A percentile compares a stretch with the other conserved stretches of the same genome.
Conservation (phyloP, 2,797 vertebrate genomes). For the Smutsia temminckii region DNA sequence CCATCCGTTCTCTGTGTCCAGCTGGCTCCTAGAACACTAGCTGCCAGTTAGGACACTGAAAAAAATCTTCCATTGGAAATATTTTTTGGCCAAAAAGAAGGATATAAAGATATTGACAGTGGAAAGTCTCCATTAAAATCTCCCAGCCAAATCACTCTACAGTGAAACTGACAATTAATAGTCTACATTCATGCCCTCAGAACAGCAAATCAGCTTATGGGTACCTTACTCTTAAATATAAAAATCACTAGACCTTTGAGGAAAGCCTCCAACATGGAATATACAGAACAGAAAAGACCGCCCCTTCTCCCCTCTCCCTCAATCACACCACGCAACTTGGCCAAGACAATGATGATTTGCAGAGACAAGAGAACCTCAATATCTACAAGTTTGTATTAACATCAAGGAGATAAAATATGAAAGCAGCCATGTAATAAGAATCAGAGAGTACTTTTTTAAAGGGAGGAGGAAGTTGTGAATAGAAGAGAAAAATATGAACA, state of each 20-base stretch:
- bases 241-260: neutral
- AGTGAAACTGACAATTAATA: neutral
- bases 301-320: neutral
- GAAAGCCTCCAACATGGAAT: neutral
- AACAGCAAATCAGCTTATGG: neutral
- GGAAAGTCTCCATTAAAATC: neutral
- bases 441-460: neutral
- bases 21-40: neutral
- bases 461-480: neutral
- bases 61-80: neutral
- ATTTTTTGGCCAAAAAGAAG: conserved; percentile 6
- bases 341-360: neutral
- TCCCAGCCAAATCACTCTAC: neutral
- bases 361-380: neutral
- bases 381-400: neutral
- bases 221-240: neutral
- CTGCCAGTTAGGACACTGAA: neutral
- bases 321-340: neutral
- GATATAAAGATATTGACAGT: neutral
- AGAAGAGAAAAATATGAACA: neutral
- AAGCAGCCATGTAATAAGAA: neutral
- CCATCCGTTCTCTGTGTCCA: neutral
- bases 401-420: neutral
- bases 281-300: neutral
- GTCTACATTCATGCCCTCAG: neutral